Conservation (phyloP, 2,113 vertebrate genomes). For the Phylloscopus trochiloides region DNA sequence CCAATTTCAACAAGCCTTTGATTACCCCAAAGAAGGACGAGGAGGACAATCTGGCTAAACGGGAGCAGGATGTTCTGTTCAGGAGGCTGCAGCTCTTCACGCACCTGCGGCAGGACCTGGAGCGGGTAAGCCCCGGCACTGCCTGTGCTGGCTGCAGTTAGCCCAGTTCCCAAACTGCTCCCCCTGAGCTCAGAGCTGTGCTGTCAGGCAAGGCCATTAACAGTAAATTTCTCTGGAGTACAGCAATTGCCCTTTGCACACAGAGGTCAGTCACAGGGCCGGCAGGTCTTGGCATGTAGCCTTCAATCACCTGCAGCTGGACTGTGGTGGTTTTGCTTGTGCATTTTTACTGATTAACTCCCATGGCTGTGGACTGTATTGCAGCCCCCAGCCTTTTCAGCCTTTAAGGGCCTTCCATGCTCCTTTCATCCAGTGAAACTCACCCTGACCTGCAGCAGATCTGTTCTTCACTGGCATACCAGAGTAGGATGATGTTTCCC, state of each 20-base stretch:
- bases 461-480: neutral
- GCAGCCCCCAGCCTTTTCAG: neutral
- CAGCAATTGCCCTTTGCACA: neutral
- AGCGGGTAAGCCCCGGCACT: conserved; percentile 79
- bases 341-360: neutral
- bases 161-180: rapidly evolving
- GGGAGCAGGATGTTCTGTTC: conserved; percentile 93
- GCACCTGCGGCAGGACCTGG: conserved; percentile 94
- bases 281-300: neutral
- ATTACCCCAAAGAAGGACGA: conserved; percentile 95
- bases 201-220: neutral
- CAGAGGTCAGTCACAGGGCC: neutral
- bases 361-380: neutral
- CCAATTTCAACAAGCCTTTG: conserved; percentile 93
- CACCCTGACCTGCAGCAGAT: neutral
- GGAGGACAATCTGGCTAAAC: conserved; percentile 92
- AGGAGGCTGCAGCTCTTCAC: conserved; percentile 94
- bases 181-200: rapidly evolving
- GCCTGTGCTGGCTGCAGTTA: neutral
- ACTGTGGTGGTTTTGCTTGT: rapidly evolving
- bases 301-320: neutral
- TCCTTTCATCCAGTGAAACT: neutral
- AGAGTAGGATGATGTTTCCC: neutral
- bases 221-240: neutral
- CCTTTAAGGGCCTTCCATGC: neutral